A percentile compares a stretch with the other conserved stretches of the same genome.
Conservation (phyloP, 2,888 invertebrate genomes). For the Candidula unifasciata region DNA sequence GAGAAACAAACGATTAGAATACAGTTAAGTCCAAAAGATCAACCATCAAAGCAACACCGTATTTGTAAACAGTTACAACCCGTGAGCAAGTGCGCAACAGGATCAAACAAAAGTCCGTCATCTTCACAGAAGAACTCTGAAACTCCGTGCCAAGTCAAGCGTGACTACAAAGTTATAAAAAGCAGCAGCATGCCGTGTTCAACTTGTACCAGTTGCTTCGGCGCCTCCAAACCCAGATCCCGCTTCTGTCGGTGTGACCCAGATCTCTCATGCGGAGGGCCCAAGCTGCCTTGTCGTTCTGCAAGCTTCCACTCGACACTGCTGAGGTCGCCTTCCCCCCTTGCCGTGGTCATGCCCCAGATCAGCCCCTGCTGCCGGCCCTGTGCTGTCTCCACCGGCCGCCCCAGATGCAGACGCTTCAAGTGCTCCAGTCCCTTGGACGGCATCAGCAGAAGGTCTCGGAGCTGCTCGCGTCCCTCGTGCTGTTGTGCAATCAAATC, state of each 20-base stretch:
- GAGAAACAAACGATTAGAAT: no score
- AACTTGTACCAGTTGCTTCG: neutral
- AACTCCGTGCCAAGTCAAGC: neutral
- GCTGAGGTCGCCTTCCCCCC: constrained; percentile 12
- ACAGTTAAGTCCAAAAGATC: no score
- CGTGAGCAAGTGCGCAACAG: neutral
- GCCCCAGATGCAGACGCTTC: constrained; percentile 16
- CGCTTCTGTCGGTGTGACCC: constrained; percentile 7
- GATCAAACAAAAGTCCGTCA: neutral
- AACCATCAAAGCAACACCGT: no score
- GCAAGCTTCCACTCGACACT: constrained; percentile 39
- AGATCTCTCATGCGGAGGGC: neutral
- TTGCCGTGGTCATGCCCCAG: neutral
- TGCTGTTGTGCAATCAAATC: constrained; percentile 7
- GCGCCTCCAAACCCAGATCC: neutral
- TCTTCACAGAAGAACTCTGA: neutral
- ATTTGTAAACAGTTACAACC: neutral
- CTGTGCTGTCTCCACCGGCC: neutral
- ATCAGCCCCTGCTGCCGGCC: constrained; percentile 17
- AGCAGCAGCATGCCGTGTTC: constrained; percentile 33
- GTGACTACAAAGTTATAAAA: neutral
- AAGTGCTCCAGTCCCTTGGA: neutral
- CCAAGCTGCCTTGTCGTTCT: constrained; percentile 32
- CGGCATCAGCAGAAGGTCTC: neutral
- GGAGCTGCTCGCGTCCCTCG: neutral